These are phyloP conservation scores for Proteles cristata DNA, from an alignment of 2,113 vertebrate species.

Conservation along the genomic window DNA sequence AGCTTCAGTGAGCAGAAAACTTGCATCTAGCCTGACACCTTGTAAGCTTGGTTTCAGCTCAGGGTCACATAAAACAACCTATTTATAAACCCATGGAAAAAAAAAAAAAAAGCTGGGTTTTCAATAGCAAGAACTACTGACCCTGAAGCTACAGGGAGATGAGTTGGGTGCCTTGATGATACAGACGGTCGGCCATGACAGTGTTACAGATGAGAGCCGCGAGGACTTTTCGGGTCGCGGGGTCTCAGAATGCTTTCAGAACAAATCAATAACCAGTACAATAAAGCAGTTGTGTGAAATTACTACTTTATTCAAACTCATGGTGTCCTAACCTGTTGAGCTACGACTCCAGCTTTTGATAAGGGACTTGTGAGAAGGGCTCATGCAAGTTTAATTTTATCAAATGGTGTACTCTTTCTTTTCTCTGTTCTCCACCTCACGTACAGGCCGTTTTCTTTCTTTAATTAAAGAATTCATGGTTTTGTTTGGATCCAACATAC, in stretches of 20 bases:
- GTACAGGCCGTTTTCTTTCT: neutral
- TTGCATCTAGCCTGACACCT: conserved; percentile 75
- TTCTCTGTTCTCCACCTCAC: neutral
- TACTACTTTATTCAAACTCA: conserved; percentile 69
- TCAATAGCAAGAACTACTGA: conserved; percentile 71
- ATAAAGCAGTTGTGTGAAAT: conserved; percentile 69
- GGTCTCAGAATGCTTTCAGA: conserved; percentile 74
- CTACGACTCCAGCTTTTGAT: conserved; percentile 61
- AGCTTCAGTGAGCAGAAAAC: conserved; percentile 78
- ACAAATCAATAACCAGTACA: conserved; percentile 79
- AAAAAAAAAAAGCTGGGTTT: conserved; percentile 62
- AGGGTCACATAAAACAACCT: conserved; percentile 81
- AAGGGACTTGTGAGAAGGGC: neutral
- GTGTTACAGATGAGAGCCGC: conserved; percentile 30
- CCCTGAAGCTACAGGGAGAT: conserved; percentile 69
- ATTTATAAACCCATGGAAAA: conserved; percentile 74
- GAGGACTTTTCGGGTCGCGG: conserved; percentile 26
- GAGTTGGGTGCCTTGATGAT: conserved; percentile 67
- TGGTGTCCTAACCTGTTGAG: conserved; percentile 72
- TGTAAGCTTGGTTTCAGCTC: conserved; percentile 75
- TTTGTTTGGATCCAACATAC: conserved; percentile 1
- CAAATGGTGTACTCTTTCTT: neutral
- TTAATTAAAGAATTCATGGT: neutral
- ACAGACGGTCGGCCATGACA: conserved; percentile 38
- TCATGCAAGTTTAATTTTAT: conserved; percentile 55